These are phyloP conservation scores for Vireo altiloquus DNA, from an alignment of 2,113 vertebrate genomes.

Conservation along the genomic window DNA sequence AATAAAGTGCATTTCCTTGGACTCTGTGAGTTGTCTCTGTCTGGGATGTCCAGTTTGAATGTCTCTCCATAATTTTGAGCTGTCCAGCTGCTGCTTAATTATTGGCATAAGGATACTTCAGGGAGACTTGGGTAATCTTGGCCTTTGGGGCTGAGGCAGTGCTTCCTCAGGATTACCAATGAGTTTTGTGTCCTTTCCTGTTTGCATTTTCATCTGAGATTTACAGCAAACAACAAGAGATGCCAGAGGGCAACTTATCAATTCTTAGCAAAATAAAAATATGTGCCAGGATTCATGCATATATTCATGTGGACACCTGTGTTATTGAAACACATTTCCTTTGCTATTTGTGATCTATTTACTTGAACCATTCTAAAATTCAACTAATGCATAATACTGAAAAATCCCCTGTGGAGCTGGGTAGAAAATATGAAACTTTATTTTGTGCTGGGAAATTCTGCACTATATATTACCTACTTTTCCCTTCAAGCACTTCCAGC, in stretches of 20 bases:
- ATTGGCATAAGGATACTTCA: not conserved
- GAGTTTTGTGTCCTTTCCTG: not conserved
- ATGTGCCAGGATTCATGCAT: conserved; percentile 45
- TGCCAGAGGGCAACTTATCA: conserved; percentile 54
- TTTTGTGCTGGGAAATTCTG: not conserved
- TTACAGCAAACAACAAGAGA: conserved; percentile 26
- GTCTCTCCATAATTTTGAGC: not conserved
- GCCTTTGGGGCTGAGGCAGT: not conserved
- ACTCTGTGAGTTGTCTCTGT: not conserved
- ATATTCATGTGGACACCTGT: conserved; percentile 63
- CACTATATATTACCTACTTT: not conserved
- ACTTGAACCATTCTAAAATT: conserved; percentile 4
- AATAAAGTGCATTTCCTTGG: not conserved
- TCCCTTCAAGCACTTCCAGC: not conserved
- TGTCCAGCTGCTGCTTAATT: not conserved
- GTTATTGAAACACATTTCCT: conserved; percentile 50
- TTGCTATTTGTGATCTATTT: conserved; percentile 44
- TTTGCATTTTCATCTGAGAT: conserved; percentile 7
- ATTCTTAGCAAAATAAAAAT: conserved; percentile 55
- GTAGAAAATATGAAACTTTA: not conserved
- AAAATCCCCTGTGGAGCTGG: not conserved
- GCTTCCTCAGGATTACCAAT: not conserved
- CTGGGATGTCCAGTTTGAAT: not conserved
- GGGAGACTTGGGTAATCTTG: not conserved
- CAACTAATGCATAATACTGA: conserved; percentile 16